Conservation (phyloP, 2,888 invertebrate genomes). For the Dicyrtomina minuta region DNA sequence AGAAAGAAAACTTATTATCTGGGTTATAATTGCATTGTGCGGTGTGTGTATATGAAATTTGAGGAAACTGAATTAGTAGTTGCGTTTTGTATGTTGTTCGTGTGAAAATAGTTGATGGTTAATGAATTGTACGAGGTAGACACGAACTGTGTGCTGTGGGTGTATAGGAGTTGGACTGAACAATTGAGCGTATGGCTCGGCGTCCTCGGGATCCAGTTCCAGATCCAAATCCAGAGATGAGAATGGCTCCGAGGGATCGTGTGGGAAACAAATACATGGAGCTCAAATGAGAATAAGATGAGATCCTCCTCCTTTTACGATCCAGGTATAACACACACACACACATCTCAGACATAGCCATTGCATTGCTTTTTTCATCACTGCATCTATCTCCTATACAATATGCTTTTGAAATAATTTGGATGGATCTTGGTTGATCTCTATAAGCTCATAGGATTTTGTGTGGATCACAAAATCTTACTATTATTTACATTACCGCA, state of each 20-base stretch:
- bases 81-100: constrained; percentile 14
- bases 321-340: too few relatives aligned
- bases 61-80: constrained; percentile 29
- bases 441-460: neutral
- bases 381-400: too few relatives aligned
- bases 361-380: neutral
- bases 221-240: neutral
- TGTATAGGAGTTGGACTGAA: neutral
- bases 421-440: neutral
- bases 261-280: constrained; percentile 14
- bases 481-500: neutral
- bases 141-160: neutral
- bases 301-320: neutral
- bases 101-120: constrained; percentile 29
- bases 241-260: neutral
- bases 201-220: too few relatives aligned
- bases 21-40: too few relatives aligned
- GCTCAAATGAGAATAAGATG: constrained; percentile 15
- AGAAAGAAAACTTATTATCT: constrained; percentile 16
- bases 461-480: too few relatives aligned
- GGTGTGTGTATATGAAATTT: constrained; percentile 21
- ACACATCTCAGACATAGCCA: neutral
- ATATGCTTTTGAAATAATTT: neutral
- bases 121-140: constrained; percentile 17
- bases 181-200: too few relatives aligned